These are phyloP conservation scores for Steatornis caripensis DNA, from an alignment of 2,113 vertebrate genomes.

Conservation along the genomic window DNA sequence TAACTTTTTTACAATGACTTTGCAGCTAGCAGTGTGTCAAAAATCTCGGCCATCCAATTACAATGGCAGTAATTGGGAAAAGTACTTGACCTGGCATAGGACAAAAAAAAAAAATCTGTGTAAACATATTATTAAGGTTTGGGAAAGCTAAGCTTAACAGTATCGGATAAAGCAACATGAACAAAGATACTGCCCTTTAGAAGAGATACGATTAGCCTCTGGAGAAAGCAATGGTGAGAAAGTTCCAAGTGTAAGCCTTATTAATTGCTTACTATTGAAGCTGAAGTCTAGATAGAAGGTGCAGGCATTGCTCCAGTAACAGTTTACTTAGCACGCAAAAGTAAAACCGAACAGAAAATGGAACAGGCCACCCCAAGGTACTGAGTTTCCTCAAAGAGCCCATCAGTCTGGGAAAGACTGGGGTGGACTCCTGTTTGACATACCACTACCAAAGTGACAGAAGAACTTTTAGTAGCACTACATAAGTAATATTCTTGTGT, in stretches of 20 bases:
- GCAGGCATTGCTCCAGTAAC: not conserved
- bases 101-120: not conserved
- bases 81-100: not conserved
- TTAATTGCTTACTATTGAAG: slow-evolving; percentile 3
- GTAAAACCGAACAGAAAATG: not conserved
- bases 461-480: not conserved
- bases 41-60: not conserved
- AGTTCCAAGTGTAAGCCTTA: not conserved
- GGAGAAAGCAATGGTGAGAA: not conserved
- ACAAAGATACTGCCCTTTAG: not conserved
- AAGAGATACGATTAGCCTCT: not conserved
- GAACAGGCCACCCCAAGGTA: not conserved
- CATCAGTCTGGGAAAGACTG: not conserved
- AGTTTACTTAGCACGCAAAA: not conserved
- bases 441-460: not conserved
- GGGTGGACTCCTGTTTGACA: not conserved
- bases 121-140: not conserved
- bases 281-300: slow-evolving; percentile 30
- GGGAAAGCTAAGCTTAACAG: not conserved
- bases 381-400: not conserved
- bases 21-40: not conserved
- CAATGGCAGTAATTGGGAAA: not conserved
- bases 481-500: not conserved
- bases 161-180: slow-evolving; percentile 1
- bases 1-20: not conserved